Percentiles rank a stretch among this genome's conserved stretches.
Conservation (phyloP, 2,797 vertebrate species). For the Mastacembelus armatus region DNA sequence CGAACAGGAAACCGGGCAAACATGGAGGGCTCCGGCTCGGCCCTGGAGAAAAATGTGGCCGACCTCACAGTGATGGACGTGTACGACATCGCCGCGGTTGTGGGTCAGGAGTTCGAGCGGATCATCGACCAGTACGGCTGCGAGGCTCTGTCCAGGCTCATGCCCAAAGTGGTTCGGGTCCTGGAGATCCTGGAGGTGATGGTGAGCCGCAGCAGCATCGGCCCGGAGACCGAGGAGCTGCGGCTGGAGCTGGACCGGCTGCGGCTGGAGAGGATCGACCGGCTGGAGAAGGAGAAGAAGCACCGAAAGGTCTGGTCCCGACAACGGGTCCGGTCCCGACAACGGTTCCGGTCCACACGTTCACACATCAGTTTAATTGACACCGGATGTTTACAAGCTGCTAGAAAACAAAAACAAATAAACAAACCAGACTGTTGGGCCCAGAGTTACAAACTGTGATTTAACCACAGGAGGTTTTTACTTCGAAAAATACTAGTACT, state of each 20-base stretch:
- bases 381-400: neutral
- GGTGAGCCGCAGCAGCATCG: constrained; percentile 92
- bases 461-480: too few relatives aligned
- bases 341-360: too few relatives aligned
- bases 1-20: constrained; percentile 51
- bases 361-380: too few relatives aligned
- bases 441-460: too few relatives aligned
- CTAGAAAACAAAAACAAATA: neutral
- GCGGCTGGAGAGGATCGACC: constrained; percentile 92
- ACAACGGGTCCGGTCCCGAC: too few relatives aligned
- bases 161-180: constrained; percentile 97
- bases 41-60: constrained; percentile 94
- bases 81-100: constrained; percentile 95
- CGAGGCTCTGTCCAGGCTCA: constrained; percentile 93
- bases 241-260: constrained; percentile 95
- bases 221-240: constrained; percentile 95
- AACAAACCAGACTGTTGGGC: too few relatives aligned
- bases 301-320: constrained; percentile 91
- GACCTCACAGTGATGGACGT: constrained; percentile 99
- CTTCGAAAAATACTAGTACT: too few relatives aligned
- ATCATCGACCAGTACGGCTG: constrained; percentile 97
- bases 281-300: constrained; percentile 93
- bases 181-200: constrained; percentile 97
- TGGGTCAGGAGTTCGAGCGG: constrained; percentile 98
- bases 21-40: constrained; percentile 85